Base-by-base conservation (phyloP, 2,113 vertebrate genomes). In the Ochotona princeps region DNA sequence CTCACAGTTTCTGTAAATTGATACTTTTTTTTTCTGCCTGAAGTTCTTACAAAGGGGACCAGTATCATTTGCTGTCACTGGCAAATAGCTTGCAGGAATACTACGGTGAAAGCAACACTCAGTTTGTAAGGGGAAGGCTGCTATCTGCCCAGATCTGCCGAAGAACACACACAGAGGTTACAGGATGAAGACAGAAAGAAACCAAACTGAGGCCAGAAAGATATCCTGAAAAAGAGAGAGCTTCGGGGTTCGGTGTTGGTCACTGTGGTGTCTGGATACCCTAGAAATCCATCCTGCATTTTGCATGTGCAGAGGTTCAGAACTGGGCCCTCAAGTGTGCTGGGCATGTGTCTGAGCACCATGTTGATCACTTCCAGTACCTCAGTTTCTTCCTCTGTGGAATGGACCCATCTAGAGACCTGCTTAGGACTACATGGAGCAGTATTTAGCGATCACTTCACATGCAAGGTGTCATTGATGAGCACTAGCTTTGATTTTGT, bases 31-130 rank as follows among this genome's bases (percentile, higher is more conserved):
- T 44, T 35, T 74, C 63, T 17, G 67, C 35, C 26, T 82, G 47
- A 84, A 47, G 47, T 78, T 66, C 79, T 90, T 80, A 49, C 83
- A 73, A 92, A 90, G 28, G 92, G 92, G 72, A 14, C 9, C 13
- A 35, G 32, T 23, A 6, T 83, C 20, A 18, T 76, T 80, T 83
- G 66, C 35, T 30, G 18, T 60, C 20, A 17, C 14, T 30, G 54
- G 63, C 76, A 75, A 75, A 63, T 54, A 60, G 15, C 25, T 11
- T 75, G 44, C 13, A 8, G 11, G 73, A 60, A 17, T 57, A 21
- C 6, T 1, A 0, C 15, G 51, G 6, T 38, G 70, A 20, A 23
- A 80, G 23, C n/a, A 76, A 2, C 10, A 2, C 15, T 15, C 38
- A 1, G 61, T 74, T 87, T 73, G 47, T 26, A 78, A n/a, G 9